Evolutionary conservation across 2,113 vertebrate species (phyloP).

Genomic region (Atractosteus spatula): DNA sequence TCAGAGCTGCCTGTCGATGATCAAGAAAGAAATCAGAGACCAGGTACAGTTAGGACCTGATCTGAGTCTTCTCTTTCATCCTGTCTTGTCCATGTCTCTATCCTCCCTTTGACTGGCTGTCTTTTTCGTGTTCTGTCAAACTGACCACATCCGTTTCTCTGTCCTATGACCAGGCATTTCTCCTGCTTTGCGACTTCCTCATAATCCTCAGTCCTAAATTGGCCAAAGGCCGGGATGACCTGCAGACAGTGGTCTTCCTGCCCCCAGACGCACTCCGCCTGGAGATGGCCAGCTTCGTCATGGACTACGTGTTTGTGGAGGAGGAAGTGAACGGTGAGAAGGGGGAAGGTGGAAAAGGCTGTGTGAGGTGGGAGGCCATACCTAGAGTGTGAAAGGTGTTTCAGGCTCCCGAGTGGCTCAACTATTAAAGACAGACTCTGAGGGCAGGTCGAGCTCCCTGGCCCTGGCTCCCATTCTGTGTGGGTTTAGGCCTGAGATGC

Average conservation of each 20-base stretch:
- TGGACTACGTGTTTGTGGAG: slow-evolving; percentile 79
- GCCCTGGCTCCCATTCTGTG: too few relatives aligned
- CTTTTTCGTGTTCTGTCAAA: neutral
- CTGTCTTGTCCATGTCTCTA: neutral
- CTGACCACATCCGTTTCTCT: neutral
- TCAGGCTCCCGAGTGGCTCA: too few relatives aligned
- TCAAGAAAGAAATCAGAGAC: slow-evolving; percentile 62
- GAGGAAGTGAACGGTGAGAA: slow-evolving; percentile 27
- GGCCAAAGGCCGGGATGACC: slow-evolving; percentile 35
- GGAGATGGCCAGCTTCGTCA: slow-evolving; percentile 77
- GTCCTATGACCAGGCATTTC: slow-evolving; percentile 67
- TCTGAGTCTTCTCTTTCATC: neutral
- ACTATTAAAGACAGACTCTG: too few relatives aligned
- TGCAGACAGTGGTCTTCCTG: slow-evolving; percentile 50
- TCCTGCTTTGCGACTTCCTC: slow-evolving; percentile 80
- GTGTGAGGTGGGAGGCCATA: too few relatives aligned
- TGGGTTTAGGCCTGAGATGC: too few relatives aligned
- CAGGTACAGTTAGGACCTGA: slow-evolving; percentile 54
- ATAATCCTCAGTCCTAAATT: slow-evolving; percentile 66
- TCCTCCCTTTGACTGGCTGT: neutral
- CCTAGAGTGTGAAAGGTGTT: too few relatives aligned
- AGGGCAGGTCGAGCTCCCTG: too few relatives aligned
- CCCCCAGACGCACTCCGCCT: slow-evolving; percentile 69
- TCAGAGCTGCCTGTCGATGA: slow-evolving; percentile 73
- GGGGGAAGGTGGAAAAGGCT: neutral